These are phyloP conservation scores for Silurus asotus DNA, from an alignment of 2,113 vertebrate genomes.

Conservation along the genomic window DNA sequence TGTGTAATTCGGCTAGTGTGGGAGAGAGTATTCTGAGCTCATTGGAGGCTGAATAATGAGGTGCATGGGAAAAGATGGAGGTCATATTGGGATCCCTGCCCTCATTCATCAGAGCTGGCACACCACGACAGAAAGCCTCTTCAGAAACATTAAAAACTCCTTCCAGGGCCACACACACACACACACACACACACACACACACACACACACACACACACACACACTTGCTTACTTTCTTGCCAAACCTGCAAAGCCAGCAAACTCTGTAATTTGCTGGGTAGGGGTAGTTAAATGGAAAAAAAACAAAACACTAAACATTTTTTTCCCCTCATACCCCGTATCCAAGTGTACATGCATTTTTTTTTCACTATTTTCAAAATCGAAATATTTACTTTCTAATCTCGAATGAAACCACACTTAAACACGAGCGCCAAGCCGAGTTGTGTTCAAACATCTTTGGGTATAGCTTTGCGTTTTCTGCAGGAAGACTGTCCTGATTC, in stretches of 20 bases:
- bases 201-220: conserved; percentile 41
- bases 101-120: conserved; percentile 58
- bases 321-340: neutral
- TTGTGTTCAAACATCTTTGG: neutral
- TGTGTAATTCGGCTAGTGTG: conserved; percentile 35
- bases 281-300: conserved; percentile 43
- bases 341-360: conserved; percentile 37
- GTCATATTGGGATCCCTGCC: conserved; percentile 53
- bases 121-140: conserved; percentile 52
- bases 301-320: neutral
- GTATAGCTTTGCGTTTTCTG: neutral
- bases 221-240: conserved; percentile 45
- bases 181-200: conserved; percentile 42
- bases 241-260: conserved; percentile 53
- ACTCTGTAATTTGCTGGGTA: conserved; percentile 44
- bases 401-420: neutral
- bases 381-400: neutral
- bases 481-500: neutral
- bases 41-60: conserved; percentile 58
- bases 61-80: conserved; percentile 59
- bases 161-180: conserved; percentile 55
- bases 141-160: conserved; percentile 54
- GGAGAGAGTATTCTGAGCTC: conserved; percentile 45
- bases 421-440: neutral
- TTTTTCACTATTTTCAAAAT: neutral